Evolutionary conservation across 2,888 invertebrate genomes (phyloP).

Genomic region (Oasisia sp.): DNA sequence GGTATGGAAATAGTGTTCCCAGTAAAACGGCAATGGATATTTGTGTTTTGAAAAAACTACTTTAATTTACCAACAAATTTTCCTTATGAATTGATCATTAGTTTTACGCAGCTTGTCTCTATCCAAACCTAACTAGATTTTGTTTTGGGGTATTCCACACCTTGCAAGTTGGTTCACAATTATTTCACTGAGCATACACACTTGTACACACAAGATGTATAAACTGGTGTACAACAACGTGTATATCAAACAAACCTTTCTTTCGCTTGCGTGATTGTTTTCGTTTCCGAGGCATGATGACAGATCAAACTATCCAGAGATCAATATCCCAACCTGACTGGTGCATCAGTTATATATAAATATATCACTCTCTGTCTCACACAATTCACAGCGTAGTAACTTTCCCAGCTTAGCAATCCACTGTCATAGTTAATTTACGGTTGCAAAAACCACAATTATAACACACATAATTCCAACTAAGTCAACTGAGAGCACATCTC

Average conservation of each 20-base stretch:
- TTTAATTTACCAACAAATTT: too few relatives aligned
- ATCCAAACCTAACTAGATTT: too few relatives aligned
- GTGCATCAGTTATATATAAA: not conserved
- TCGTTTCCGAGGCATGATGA: not conserved
- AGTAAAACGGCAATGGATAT: too few relatives aligned
- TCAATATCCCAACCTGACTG: not conserved
- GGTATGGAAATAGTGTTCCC: too few relatives aligned
- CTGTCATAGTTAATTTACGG: not conserved
- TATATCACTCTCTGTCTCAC: not conserved
- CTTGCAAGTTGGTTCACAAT: too few relatives aligned
- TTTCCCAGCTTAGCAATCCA: not conserved
- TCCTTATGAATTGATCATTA: too few relatives aligned
- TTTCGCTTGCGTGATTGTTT: not conserved
- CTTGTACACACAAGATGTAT: not conserved
- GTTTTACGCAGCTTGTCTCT: too few relatives aligned
- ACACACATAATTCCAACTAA: not conserved
- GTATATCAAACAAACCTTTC: not conserved
- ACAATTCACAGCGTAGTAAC: not conserved
- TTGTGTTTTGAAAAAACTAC: too few relatives aligned
- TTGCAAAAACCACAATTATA: not conserved
- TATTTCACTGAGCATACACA: too few relatives aligned
- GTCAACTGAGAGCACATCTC: too few relatives aligned
- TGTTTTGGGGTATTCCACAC: too few relatives aligned
- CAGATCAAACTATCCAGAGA: not conserved
- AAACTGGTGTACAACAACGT: not conserved